Conservation (phyloP, 2,888 invertebrate genomes). For the Sarcophaga subvicina region DNA sequence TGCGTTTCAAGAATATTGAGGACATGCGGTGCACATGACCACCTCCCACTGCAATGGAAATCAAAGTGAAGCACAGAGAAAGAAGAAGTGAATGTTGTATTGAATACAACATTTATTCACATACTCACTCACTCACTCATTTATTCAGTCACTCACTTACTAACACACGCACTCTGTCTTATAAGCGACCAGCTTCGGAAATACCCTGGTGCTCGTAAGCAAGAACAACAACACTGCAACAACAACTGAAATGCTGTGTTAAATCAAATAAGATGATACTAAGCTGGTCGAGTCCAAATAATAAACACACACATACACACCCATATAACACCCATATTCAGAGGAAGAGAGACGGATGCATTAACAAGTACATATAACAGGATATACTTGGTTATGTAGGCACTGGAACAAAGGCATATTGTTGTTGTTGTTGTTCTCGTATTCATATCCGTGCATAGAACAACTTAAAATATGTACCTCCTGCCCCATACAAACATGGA, state of each 20-base stretch:
- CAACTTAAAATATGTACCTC: neutral
- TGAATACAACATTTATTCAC: conserved; percentile 19
- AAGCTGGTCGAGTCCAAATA: conserved; percentile 20
- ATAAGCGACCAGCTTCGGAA: neutral
- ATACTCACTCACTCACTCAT: neutral
- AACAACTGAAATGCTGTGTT: conserved; percentile 1
- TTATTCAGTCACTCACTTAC: neutral
- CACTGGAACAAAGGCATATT: neutral
- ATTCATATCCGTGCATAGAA: conserved; percentile 7
- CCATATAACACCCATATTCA: too few species aligned
- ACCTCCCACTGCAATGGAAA: neutral
- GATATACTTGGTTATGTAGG: neutral
- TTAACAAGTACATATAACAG: neutral
- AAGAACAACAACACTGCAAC: conserved; percentile 12
- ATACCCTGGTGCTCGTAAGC: neutral
- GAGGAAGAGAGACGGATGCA: neutral
- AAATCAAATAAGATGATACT: conserved; percentile 44
- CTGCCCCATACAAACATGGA: neutral
- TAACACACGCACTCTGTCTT: neutral
- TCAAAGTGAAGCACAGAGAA: neutral
- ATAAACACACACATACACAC: neutral
- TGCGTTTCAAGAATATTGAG: neutral
- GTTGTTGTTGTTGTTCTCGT: conserved; percentile 4
- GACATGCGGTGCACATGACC: neutral
- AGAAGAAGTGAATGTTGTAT: neutral